These are phyloP conservation scores for Anoplolepis gracilipes DNA, from an alignment of 1,140 invertebrate species.

Conservation along the genomic window DNA sequence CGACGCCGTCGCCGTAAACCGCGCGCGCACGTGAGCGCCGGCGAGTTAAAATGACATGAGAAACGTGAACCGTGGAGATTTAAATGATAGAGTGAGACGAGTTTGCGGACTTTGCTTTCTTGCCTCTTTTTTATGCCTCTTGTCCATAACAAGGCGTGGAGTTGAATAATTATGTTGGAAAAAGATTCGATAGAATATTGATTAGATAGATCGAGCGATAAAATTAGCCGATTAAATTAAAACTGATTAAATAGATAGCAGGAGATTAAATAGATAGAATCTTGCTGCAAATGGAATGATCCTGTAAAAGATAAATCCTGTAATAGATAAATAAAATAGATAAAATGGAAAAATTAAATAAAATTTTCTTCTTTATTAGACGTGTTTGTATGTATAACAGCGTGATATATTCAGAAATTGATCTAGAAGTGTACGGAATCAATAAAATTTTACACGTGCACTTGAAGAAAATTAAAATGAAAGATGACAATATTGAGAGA, in stretches of 20 bases:
- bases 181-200: not conserved
- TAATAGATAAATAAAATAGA: not conserved
- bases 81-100: not conserved
- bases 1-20: conserved; percentile 41
- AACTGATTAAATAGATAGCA: not conserved
- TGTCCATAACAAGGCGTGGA: not conserved
- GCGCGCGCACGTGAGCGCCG: conserved; percentile 55
- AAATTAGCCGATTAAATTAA: conserved; percentile 10
- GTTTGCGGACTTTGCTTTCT: not conserved
- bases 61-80: not conserved
- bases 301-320: not conserved
- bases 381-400: too few species aligned
- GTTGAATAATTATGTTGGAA: not conserved
- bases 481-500: not conserved
- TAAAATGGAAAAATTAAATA: not conserved
- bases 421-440: not conserved
- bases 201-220: not conserved
- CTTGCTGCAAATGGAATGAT: not conserved
- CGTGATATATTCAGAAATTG: not conserved
- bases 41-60: conserved; percentile 31
- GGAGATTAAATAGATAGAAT: not conserved
- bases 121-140: not conserved
- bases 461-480: conserved; percentile 1
- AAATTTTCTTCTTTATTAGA: not conserved
- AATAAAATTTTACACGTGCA: not conserved